phyloP scores from a whole-genome alignment of 2,888 invertebrate genomes.

The Mesodorylaimus sp. region DNA sequence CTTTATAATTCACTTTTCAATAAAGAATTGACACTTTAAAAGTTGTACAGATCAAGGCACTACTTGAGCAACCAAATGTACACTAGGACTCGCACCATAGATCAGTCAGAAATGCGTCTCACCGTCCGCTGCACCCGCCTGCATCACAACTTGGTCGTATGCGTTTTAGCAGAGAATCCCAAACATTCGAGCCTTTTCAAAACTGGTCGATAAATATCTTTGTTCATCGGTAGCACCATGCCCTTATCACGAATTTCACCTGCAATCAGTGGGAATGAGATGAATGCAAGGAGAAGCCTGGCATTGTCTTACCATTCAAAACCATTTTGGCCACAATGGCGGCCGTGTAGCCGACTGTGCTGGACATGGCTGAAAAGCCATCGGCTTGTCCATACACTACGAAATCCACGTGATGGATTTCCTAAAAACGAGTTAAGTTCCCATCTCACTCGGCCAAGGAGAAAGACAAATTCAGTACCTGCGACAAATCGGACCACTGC shows the following conservation, averaged over 20 bases:
- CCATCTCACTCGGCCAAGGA: neutral
- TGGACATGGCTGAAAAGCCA: slow-evolving; percentile 87
- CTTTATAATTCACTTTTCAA: no score
- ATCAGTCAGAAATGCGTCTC: no score
- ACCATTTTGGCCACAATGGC: slow-evolving; percentile 96
- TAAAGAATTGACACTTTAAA: no score
- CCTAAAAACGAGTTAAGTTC: slow-evolving; percentile 37
- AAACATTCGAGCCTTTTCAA: slow-evolving; percentile 64
- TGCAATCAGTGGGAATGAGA: slow-evolving; percentile 31
- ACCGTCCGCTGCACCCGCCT: neutral
- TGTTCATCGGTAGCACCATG: slow-evolving; percentile 69
- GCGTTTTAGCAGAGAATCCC: slow-evolving; percentile 42
- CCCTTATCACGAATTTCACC: slow-evolving; percentile 92
- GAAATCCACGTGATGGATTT: slow-evolving; percentile 54
- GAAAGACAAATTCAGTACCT: slow-evolving; percentile 2
- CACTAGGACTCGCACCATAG: no score
- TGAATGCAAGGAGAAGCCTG: slow-evolving; percentile 4
- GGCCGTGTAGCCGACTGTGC: slow-evolving; percentile 73
- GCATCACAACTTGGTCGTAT: neutral
- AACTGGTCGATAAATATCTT: slow-evolving; percentile 74
- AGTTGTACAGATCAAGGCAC: no score
- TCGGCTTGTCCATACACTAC: slow-evolving; percentile 58
- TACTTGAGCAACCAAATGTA: no score
- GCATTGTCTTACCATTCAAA: slow-evolving; percentile 52
- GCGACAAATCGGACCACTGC: slow-evolving; percentile 55